Base-by-base conservation (phyloP, 2,888 invertebrate species). In the Blera fallax region DNA sequence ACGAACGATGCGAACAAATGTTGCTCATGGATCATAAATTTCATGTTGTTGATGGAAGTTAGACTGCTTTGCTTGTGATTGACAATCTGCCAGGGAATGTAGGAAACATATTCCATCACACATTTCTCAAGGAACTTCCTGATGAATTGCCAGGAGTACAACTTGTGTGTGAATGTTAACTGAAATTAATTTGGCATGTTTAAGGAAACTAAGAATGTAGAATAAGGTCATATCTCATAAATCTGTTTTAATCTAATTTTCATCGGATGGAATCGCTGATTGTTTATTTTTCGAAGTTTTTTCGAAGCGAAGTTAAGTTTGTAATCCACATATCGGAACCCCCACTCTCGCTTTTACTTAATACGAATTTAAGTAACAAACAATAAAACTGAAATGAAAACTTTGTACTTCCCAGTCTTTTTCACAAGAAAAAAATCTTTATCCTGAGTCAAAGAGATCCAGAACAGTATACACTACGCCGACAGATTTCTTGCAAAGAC, bases 1-100 rank as follows among this genome's bases (percentile, higher is more conserved):
- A 43, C 40, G 27, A 60, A 72, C 58, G 50, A 60, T 50, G 48
- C 37, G 54, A 74, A 64, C 74, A 65, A 74, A 74, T 74, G 74
- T 24, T 56, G 14, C 43, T 54, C 43, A 54, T 64, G 64, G 29
- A 74, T 74, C 74, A 74, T 64, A 54, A 65, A 64, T 56, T 18
- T n/a, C 32, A 18, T 11, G 11, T 21, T 8, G 32, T 21, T 3
- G n/a, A n/a, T 14, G 2, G 32, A 32, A 18, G 64, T 16, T 45
- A 14, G 21, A 16, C 1, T n/a, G 14, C 14, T 37, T 16, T 37
- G 18, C 7, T 32, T 24, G n/a, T 67, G 69, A 69, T 56, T 69
- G 69, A 54, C 54, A 69, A 18, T 16, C 43, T 29, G 65, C 2
- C 34, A 10, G 34, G 10, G 48, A 16, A 11, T 10, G 18, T 10